Evolutionary conservation across 1,140 invertebrate species (phyloP), one percentile per base, ranked within the genome.

Genomic region (Scaptomyza montana): DNA sequence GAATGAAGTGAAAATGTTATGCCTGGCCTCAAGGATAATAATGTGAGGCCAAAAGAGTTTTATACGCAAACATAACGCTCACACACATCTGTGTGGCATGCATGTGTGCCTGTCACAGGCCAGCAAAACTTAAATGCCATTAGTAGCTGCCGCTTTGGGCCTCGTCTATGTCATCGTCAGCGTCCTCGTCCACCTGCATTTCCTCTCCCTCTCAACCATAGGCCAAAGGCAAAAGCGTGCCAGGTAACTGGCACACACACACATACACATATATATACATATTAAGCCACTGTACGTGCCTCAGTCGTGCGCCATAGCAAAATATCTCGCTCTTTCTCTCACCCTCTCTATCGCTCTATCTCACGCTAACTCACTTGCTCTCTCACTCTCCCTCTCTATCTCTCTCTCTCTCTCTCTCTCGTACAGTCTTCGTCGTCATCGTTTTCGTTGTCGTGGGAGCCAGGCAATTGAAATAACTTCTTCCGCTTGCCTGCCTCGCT

Each of bases 391-490:
- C 2, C 54, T 5, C 56, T 68, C 28, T n/a, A n/a, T n/a, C n/a
- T n/a, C 49, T 55, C 19, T 41, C 28, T 21, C 51, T 25, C 21
- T 4, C 21, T 25, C 21, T 25, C 54, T 5, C 56, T 68, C 28
- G 39, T 21, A 39, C n/a, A n/a, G 39, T 45, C 49, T n/a, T 30
- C 41, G 43, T 19, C 13, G 62, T 46, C 46, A 28, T 41, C 51
- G 33, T 55, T 54, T 49, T 43, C 41, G 30, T 63, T 36, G 33
- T 36, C 57, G 66, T 57, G 19, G 64, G 76, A 68, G 68, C 78
- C 78, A 82, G 82, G 82, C 82, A 86, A 86, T 86, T 86, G 82
- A 86, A 86, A 86, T 86, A 86, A 86, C 82, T 86, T 86, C 82
- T 86, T 86, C 82, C 82, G 82, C 82, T 87, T 87, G 82, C 82